Evolutionary conservation across 2,888 invertebrate genomes (phyloP).

Genomic region (Caenorhabditis angaria): DNA sequence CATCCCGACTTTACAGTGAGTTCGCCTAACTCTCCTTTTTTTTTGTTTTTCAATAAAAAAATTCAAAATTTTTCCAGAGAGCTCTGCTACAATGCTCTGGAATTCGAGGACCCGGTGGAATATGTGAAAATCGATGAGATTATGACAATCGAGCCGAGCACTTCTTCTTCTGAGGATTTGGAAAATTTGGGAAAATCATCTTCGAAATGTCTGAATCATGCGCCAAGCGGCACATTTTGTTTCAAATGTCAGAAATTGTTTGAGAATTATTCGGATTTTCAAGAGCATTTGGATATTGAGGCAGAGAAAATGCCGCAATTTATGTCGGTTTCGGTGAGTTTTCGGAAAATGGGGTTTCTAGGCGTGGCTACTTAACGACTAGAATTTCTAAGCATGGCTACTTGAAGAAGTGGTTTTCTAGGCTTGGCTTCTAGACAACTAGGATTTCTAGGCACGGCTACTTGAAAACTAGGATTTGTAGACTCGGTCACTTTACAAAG

Average conservation of each 20-base stretch:
- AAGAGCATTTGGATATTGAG: conserved; percentile 16
- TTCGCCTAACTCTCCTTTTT: too few relatives aligned
- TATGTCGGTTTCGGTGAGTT: background rate
- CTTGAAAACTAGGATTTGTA: too few relatives aligned
- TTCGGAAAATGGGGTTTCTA: too few relatives aligned
- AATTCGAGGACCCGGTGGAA: conserved; percentile 5
- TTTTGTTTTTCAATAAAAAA: background rate
- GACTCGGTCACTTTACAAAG: too few relatives aligned
- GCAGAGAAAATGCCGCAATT: background rate
- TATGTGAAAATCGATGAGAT: background rate
- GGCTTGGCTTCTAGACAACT: too few relatives aligned
- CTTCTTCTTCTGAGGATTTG: background rate
- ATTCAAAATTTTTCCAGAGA: background rate
- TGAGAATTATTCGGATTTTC: conserved; percentile 22
- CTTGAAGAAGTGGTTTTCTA: too few relatives aligned
- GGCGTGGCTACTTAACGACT: too few relatives aligned
- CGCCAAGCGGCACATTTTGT: conserved; percentile 23
- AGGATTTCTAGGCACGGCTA: too few relatives aligned
- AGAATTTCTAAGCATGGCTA: too few relatives aligned
- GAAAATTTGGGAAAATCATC: background rate
- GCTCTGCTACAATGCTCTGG: background rate
- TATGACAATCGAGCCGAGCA: background rate
- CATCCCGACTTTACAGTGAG: background rate
- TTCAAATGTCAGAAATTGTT: conserved; percentile 26
- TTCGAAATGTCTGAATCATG: background rate